Evolutionary conservation across 1,140 invertebrate genomes (phyloP).

Genomic region (Bombus haemorrhoidalis): DNA sequence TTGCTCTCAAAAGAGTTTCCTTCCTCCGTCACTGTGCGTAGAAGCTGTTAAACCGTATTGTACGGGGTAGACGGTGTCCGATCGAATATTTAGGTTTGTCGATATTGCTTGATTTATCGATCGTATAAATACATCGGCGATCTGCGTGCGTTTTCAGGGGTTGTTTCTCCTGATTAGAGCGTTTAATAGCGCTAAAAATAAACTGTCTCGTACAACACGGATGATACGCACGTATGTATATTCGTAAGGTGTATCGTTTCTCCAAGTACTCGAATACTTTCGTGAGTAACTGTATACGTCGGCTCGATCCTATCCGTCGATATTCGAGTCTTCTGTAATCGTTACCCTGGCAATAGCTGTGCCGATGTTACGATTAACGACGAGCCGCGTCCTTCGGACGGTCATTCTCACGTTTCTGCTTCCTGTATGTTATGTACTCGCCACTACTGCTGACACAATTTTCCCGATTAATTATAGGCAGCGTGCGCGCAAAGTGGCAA

Average conservation of each 20-base stretch:
- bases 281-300: background rate
- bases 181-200: no score
- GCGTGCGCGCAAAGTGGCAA: background rate
- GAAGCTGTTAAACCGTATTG: no score
- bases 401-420: slow-evolving; percentile 37
- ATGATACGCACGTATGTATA: background rate
- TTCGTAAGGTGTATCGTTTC: background rate
- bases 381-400: slow-evolving; percentile 34
- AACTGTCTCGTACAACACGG: no score
- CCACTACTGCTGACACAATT: slow-evolving; percentile 23
- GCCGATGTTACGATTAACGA: slow-evolving; percentile 55
- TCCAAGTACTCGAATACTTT: no score
- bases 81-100: no score
- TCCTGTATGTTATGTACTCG: slow-evolving; percentile 19
- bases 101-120: no score
- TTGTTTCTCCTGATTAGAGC: no score
- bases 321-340: slow-evolving; percentile 16
- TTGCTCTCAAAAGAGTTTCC: no score
- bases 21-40: no score
- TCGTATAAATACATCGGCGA: background rate
- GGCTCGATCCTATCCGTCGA: slow-evolving; percentile 10
- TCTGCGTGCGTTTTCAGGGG: no score
- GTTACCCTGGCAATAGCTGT: background rate
- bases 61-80: no score
- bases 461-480: slow-evolving; percentile 32